Evolutionary conservation across 1,140 invertebrate species (phyloP), one percentile per base, ranked within the genome.

Genomic region (Pantala flavescens): DNA sequence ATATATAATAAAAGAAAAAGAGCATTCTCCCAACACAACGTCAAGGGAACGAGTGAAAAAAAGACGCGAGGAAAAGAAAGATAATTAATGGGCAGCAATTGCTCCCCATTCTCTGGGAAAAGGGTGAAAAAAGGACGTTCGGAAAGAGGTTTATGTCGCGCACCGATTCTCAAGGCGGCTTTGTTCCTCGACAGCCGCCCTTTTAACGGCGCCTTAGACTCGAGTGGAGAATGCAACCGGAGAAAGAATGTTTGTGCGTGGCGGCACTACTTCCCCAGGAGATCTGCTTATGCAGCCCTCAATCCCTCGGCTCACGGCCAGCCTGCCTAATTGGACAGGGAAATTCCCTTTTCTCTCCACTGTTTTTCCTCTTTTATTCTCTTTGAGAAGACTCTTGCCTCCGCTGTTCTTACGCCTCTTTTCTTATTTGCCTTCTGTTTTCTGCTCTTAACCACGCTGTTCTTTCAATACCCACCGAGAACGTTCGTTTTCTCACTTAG

Each of bases 161-260:
- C 14, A 63, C 16, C 3, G 49, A 63, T 63, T 12, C 12, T 63
- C 49, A 63, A 19, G 49, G 14, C 49, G 16, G 49, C 49, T 63
- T 63, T 63, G 49, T 63, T 63, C 12, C 49, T 7, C 49, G 49
- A 63, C 49, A 63, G 12, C 49, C 49, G 49, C 49, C 49, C n/a
- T 63, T 63, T 63, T 19, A 63, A 14, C 49, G 49, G 49, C 49
- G 49, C 49, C 49, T 63, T 63, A 3, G 49, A 16, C n/a, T 63
- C 49, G 49, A 63, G 49, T 63, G 49, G 49, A 63, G 12, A 63
- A 63, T 63, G 49, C 49, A 63, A 63, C 49, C n/a, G 49, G 49
- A 63, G 3, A 63, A 21, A 63, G 49, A 63, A 21, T 19, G 49
- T 19, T 3, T 19, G 49, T 19, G 49, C 14, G 49, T 19, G 49